Percentiles rank a stretch among this genome's conserved stretches.
Evolutionary conservation across 2,113 vertebrate species (phyloP).

Genomic region (Grallaria varia): DNA sequence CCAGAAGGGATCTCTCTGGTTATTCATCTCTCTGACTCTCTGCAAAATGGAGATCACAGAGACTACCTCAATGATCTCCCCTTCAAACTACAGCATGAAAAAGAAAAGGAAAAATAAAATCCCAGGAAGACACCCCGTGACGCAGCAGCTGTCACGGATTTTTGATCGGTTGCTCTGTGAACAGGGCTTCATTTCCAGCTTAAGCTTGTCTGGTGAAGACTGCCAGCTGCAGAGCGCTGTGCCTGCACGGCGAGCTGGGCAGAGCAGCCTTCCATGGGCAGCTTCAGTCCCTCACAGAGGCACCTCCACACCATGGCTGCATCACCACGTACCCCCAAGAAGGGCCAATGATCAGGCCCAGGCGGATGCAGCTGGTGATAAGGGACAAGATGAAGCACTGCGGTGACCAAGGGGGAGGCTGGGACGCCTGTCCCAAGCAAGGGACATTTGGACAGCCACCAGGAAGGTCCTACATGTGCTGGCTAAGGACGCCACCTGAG

Average conservation of each 20-base stretch:
- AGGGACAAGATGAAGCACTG: neutral
- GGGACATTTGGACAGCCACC: rapidly evolving
- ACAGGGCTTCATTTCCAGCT: neutral
- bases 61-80: neutral
- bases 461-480: rapidly evolving
- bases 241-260: neutral
- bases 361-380: neutral
- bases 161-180: neutral
- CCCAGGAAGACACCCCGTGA: neutral
- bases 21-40: neutral
- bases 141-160: neutral
- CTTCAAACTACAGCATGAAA: neutral
- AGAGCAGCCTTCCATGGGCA: neutral
- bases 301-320: neutral
- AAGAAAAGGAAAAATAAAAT: neutral
- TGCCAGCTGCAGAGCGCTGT: neutral
- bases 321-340: neutral
- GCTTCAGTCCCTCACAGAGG: neutral
- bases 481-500: neutral
- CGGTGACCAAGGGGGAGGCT: neutral
- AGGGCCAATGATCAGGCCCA: neutral
- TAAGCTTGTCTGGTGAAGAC: neutral
- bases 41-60: neutral
- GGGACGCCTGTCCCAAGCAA: neutral
- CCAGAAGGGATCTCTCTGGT: neutral